Evolutionary conservation across 2,888 invertebrate genomes (phyloP).

Genomic region (Cataglyphis altisquamis): DNA sequence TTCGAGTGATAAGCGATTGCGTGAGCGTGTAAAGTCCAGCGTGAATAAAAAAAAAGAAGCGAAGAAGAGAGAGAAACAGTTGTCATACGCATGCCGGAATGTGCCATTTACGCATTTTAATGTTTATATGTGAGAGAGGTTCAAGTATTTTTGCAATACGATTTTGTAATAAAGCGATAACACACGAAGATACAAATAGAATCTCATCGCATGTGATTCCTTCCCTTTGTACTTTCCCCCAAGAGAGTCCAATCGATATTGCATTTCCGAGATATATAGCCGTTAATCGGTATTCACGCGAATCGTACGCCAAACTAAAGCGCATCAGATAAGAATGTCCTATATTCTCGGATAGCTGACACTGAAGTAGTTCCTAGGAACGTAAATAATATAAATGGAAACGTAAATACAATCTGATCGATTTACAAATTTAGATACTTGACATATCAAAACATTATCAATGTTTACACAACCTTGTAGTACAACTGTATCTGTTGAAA

Average conservation of each 20-base stretch:
- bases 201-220: constrained; percentile 9
- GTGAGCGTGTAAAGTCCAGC: constrained; percentile 32
- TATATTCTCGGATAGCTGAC: background rate
- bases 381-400: background rate
- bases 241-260: constrained; percentile 10
- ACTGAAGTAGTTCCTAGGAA: background rate
- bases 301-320: background rate
- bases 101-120: constrained; percentile 71
- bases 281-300: background rate
- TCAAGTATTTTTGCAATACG: constrained; percentile 81
- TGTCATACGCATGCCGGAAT: constrained; percentile 39
- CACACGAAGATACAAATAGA: constrained; percentile 18
- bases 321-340: background rate
- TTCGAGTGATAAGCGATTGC: constrained; percentile 32
- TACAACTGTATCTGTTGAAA: background rate
- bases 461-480: background rate
- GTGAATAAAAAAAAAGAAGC: constrained; percentile 12
- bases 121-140: constrained; percentile 68
- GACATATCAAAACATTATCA: background rate
- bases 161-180: constrained; percentile 66
- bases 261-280: constrained; percentile 3
- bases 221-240: constrained; percentile 12
- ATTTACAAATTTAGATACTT: background rate
- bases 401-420: background rate
- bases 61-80: background rate